Base-by-base conservation (phyloP, 2,888 invertebrate species). In the Cactoblastis cactorum region DNA sequence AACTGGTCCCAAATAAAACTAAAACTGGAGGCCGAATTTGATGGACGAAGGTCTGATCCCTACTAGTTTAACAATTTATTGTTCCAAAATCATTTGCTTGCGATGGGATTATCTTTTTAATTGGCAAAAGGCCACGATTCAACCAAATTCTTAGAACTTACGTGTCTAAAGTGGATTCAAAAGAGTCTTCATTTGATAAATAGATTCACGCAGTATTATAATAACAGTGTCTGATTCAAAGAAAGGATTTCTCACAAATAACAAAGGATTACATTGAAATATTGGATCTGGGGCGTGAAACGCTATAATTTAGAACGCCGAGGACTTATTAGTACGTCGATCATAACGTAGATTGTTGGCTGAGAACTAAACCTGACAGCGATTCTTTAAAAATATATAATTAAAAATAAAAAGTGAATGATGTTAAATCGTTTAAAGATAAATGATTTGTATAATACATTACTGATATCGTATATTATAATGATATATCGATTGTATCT, bases 1-100 rank as follows among this genome's bases (percentile, higher is more conserved):
- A 83, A 83, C 58, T 67, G 69, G 69, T 62, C 67, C 66, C 71
- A 74, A 82, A 80, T 72, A 77, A 81, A 79, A 80, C 74, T 62
- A 79, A 82, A 77, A 74, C 60, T 52, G 54, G 55, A 65, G 66
- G 62, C 64, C 62, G 59, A 60, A 67, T 67, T 67, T 69, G 70
- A 74, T 65, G 67, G 69, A 73, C 70, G 72, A 54, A 67, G 65
- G 61, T 57, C 58, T 57, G 58, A 67, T 65, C 63, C 70, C 69
- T 69, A 73, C 76, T 74, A 74, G 78, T 78, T 71, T 71, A 65
- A 65, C 67, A 69, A 68, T 71, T 74, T 77, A 80, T 80, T 74
- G 70, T 74, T 69, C 59, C 72, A 65, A 69, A 56, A 74, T 74
- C 74, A 62, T 38, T 45, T 45, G 49, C 49, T 35, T 51, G 54